Evolutionary conservation across 37 sponge, comb jelly and placozoan species (phyloP), one percentile per base, ranked within the genome.

Genomic region (Hormiphora californensis): DNA sequence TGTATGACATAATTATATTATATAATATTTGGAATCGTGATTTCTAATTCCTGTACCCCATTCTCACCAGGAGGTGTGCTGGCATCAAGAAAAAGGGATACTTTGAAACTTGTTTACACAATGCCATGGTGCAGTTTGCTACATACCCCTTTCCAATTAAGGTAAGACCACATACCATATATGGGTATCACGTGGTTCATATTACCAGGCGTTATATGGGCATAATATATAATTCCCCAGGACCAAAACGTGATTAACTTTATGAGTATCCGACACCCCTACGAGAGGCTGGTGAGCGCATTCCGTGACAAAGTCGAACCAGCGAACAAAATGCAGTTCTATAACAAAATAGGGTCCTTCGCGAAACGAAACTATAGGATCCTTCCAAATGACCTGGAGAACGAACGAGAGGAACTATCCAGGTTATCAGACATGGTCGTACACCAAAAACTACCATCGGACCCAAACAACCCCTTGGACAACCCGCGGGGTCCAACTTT

Each of bases 381-480:
- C 21, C 11, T 65, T 7, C 37, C 67, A 32, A 1, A 35, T 33
- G 30, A 65, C 35, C 37, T 32, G 37, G 61, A 57, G 27, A 25
- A 25, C n/a, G 27, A 57, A 5, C n/a, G 61, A 57, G 61, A 5
- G 3, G 30, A 19, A 19, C 61, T 57, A 57, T 23, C 61, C 7
- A 30, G 3, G 27, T 23, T 30, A 28, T 57, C 61, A 21, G 61
- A 57, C n/a, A 57, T 28, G 9, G 61, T 57, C 3, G 4, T 33
- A 4, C 11, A 38, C 32, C 7, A 17, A 4, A 17, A 7, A 21
- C 38, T 21, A 7, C 11, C 67, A 32, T 38, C 67, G 2, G 67
- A 65, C 37, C 67, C 37, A 32, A 65, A 11, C 67, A 65, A 65
- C 67, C 67, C 67, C 1, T 65, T 57, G n/a, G n/a, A 57, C n/a